phyloP scores from a whole-genome alignment of 2,113 vertebrate genomes.

The Melierax canorus region DNA sequence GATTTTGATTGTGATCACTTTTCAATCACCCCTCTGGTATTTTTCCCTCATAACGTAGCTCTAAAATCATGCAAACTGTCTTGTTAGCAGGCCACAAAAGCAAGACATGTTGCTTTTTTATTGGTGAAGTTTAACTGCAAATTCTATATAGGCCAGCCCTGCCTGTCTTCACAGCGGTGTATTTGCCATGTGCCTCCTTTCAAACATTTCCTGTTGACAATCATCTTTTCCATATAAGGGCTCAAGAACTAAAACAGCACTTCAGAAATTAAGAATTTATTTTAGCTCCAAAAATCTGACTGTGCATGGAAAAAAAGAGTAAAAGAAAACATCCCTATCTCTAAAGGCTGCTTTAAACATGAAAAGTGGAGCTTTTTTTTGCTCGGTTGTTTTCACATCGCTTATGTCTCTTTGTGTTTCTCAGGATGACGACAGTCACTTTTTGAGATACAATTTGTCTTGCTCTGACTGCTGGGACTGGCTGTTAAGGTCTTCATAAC shows the following conservation, averaged over 20 bases:
- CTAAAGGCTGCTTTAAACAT: constrained; percentile 12
- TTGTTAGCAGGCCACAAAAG: background rate
- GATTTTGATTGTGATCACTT: background rate
- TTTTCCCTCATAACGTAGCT: background rate
- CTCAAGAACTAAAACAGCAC: background rate
- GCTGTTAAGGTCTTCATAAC: background rate
- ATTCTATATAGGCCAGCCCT: background rate
- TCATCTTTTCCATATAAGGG: background rate
- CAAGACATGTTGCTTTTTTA: background rate
- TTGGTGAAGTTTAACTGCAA: background rate
- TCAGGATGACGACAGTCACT: background rate
- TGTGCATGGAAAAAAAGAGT: background rate
- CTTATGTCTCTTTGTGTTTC: background rate
- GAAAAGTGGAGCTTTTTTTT: constrained; percentile 4
- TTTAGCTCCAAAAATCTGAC: constrained; percentile 10
- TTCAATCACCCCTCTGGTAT: background rate
- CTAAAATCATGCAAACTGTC: background rate
- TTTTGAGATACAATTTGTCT: constrained; percentile 22
- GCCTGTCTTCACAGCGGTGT: background rate
- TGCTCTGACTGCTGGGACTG: background rate
- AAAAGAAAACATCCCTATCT: constrained; percentile 8
- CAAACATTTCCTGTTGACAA: background rate
- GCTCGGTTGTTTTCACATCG: background rate
- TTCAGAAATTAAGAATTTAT: constrained; percentile 28
- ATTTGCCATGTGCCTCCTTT: background rate